Evolutionary conservation across 1,140 invertebrate species (phyloP).

Genomic region (Drosophila murphyi): DNA sequence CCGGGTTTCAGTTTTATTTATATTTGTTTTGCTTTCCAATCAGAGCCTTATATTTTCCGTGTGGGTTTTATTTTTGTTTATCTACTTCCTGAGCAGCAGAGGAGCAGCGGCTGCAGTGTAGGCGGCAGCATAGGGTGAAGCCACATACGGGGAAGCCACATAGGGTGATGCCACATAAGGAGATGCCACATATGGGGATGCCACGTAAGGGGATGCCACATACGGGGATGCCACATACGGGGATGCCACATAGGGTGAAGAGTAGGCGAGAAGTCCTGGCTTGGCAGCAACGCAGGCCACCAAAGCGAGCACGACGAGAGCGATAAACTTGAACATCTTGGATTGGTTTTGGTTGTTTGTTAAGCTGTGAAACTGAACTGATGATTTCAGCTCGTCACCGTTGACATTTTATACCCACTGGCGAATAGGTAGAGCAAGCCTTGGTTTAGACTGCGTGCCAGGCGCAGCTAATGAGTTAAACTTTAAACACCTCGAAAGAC

Average conservation of each 20-base stretch:
- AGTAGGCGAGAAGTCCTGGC: constrained; percentile 71
- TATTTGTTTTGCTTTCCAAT: constrained; percentile 14
- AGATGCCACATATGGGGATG: constrained; percentile 49
- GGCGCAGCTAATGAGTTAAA: constrained; percentile 1
- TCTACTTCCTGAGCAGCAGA: constrained; percentile 70
- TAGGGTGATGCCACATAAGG: constrained; percentile 67
- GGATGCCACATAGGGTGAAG: constrained; percentile 65
- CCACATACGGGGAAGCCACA: constrained; percentile 65
- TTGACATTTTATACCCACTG: constrained; percentile 50
- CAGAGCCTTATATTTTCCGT: constrained; percentile 10
- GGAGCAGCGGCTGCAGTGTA: constrained; percentile 56
- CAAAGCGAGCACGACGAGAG: constrained; percentile 62
- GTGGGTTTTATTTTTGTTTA: neutral
- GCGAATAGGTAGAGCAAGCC: constrained; percentile 25
- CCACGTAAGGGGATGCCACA: constrained; percentile 56
- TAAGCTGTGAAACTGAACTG: constrained; percentile 56
- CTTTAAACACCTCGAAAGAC: neutral
- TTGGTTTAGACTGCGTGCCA: constrained; percentile 24
- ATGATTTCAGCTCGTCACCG: constrained; percentile 40
- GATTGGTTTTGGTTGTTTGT: constrained; percentile 32
- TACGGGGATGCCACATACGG: constrained; percentile 59
- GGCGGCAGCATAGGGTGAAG: constrained; percentile 59
- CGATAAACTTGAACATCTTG: constrained; percentile 79
- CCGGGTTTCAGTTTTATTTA: constrained; percentile 24
- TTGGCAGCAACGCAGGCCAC: constrained; percentile 69